Evolutionary conservation across 2,888 invertebrate genomes (phyloP), one percentile per base, ranked within the genome.

Genomic region (Oligia fasciuncula): DNA sequence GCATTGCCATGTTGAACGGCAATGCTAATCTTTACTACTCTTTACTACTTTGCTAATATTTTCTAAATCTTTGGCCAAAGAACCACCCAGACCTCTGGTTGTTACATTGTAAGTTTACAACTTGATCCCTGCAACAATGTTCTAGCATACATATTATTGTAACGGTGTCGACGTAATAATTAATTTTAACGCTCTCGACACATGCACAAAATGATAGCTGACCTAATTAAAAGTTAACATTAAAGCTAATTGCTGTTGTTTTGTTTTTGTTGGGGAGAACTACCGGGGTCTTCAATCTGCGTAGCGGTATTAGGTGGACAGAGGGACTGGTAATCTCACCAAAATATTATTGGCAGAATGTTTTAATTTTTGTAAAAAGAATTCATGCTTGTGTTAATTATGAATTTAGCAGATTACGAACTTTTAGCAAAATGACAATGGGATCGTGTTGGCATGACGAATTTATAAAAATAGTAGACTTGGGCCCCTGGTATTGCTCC

Each of bases 141-240:
- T 73, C 29, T 62, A 81, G 63, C 73, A 70, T 40, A 81, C 75
- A 73, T 81, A 71, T 82, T 78, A 87, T 79, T 81, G 73, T 76
- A 74, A 80, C 81, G 65, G 62, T 74, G 80, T 76, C 66, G 73
- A 73, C 62, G 74, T 71, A 76, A 87, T 88, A 77, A 88, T 87
- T 88, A 85, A 88, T 83, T 75, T 79, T 71, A 81, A 78, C 80
- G 74, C 68, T 29, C 57, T 5, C 68, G 43, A 63, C 83, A 65
- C 67, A 43, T 83, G 75, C 80, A 79, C 80, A 76, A 80, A 80
- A 87, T 80, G 81, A 75, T 73, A 74, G 75, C 69, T 83, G 76
- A 84, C 85, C 87, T 81, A 13, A 87, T 88, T 88, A 78, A 68
- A 88, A 87, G 46, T 84, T 87, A 73, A 73, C 54, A 85, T 77